Conservation (phyloP, 2,797 vertebrate species). For the Aythya fuligula region DNA sequence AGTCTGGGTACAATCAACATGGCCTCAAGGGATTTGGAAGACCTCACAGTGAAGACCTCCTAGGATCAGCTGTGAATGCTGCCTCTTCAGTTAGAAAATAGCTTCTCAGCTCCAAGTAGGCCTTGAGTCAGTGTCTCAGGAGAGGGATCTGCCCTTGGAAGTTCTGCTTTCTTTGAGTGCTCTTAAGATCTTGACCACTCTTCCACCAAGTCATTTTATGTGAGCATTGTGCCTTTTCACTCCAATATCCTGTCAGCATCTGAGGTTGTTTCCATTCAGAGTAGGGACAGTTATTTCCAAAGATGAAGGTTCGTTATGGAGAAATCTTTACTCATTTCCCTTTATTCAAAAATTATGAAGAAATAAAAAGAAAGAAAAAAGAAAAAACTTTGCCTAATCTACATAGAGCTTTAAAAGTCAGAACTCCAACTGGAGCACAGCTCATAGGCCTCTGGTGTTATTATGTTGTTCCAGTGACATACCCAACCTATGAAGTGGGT, state of each 20-base stretch:
- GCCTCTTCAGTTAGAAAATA: not conserved
- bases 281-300: not conserved
- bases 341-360: not conserved
- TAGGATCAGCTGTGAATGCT: not conserved
- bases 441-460: constrained; percentile 14
- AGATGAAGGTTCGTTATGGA: not conserved
- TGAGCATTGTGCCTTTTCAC: not conserved
- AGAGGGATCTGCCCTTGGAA: not conserved
- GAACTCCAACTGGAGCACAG: not conserved
- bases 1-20: not conserved
- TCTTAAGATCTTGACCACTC: not conserved
- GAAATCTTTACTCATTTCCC: not conserved
- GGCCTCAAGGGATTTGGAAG: not conserved
- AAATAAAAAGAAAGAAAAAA: not conserved
- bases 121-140: not conserved
- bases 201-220: not conserved
- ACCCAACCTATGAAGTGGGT: not conserved
- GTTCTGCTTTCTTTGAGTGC: not conserved
- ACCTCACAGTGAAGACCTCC: constrained; percentile 68
- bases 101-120: not conserved
- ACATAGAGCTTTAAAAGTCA: constrained; percentile 20
- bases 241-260: not conserved
- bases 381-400: not conserved
- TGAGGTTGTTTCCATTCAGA: not conserved
- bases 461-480: constrained; percentile 30